These are phyloP conservation scores for Papilio protenor DNA, from an alignment of 2,888 invertebrate genomes.

Conservation along the genomic window DNA sequence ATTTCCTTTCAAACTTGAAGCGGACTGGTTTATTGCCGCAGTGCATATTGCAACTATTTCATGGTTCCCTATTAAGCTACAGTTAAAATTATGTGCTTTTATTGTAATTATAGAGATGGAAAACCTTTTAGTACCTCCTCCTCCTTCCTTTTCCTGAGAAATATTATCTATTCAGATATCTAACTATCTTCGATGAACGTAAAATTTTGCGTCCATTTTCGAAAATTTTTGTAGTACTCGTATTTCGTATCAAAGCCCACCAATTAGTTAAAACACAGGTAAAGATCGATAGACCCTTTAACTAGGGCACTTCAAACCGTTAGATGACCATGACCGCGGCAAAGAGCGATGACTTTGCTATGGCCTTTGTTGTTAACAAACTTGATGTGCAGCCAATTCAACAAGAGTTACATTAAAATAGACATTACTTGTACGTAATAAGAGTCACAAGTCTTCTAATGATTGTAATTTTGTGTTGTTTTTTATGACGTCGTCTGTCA, in stretches of 20 bases:
- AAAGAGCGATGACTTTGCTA: constrained; percentile 64
- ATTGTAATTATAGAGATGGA: constrained; percentile 33
- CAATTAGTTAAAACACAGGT: constrained; percentile 39
- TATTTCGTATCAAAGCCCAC: neutral
- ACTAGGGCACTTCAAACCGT: constrained; percentile 74
- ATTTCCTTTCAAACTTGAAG: constrained; percentile 37
- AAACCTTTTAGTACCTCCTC: neutral
- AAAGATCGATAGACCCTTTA: constrained; percentile 64
- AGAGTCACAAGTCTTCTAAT: neutral
- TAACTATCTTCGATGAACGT: too few relatives aligned
- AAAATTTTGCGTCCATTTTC: neutral
- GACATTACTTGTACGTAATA: neutral
- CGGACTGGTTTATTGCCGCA: constrained; percentile 28
- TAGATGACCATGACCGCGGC: constrained; percentile 77
- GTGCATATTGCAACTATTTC: constrained; percentile 29
- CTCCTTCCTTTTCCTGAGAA: constrained; percentile 4
- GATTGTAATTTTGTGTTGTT: constrained; percentile 27
- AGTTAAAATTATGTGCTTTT: constrained; percentile 34
- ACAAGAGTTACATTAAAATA: constrained; percentile 14
- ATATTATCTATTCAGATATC: neutral
- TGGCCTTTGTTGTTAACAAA: constrained; percentile 47
- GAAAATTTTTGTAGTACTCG: neutral
- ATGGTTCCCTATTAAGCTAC: constrained; percentile 32
- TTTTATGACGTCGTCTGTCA: constrained; percentile 40
- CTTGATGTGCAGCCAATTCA: constrained; percentile 41